phyloP scores from a whole-genome alignment of 2,888 invertebrate species.

The Monochamus alternatus region DNA sequence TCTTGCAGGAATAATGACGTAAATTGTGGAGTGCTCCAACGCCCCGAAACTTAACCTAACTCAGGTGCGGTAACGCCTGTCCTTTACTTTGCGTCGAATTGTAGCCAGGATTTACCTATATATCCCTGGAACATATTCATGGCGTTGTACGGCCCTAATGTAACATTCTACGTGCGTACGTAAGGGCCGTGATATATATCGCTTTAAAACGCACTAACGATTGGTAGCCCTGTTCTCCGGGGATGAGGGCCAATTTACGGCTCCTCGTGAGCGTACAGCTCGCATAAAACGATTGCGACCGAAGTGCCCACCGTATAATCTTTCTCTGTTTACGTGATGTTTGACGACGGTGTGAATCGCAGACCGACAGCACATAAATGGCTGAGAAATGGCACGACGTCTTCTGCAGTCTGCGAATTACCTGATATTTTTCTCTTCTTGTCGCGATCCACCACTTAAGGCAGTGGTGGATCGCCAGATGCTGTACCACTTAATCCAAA shows the following conservation, averaged over 20 bases:
- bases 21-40: background rate
- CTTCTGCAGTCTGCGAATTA: too few relatives aligned
- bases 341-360: background rate
- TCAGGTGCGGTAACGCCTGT: background rate
- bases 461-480: too few relatives aligned
- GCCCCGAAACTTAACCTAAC: constrained; percentile 10
- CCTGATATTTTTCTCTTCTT: too few relatives aligned
- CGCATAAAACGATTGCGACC: background rate
- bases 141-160: background rate
- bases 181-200: background rate
- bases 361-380: too few relatives aligned
- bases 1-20: background rate
- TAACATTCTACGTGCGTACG: background rate
- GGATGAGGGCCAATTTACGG: background rate
- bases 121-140: background rate
- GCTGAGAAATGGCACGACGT: too few relatives aligned
- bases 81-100: background rate
- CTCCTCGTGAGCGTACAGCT: background rate
- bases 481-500: too few relatives aligned
- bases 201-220: background rate
- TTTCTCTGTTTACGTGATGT: background rate
- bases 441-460: too few relatives aligned
- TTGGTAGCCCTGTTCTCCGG: background rate
- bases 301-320: background rate
- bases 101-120: background rate